Evolutionary conservation across 2,888 invertebrate species (phyloP).

Genomic region (Agriopis marginaria): DNA sequence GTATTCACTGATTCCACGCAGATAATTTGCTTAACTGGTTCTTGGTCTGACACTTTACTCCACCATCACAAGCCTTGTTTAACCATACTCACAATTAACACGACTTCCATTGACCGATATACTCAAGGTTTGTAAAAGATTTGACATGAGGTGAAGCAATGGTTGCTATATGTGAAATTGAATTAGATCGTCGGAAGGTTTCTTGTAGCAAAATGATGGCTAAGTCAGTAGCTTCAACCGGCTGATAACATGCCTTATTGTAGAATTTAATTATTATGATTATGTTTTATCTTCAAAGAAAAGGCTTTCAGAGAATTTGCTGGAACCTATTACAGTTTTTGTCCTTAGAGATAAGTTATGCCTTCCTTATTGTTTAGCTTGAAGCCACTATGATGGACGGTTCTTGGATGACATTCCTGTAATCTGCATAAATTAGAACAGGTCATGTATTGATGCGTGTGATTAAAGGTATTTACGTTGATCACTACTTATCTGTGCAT

Average conservation of each 20-base stretch:
- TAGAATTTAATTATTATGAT: slow-evolving; percentile 79
- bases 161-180: slow-evolving; percentile 5
- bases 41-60: slow-evolving; percentile 67
- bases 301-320: slow-evolving; percentile 50
- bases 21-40: slow-evolving; percentile 84
- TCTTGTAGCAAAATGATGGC: slow-evolving; percentile 30
- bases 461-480: background rate
- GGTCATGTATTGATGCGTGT: slow-evolving; percentile 2
- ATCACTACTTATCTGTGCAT: too few relatives aligned
- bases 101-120: slow-evolving; percentile 10
- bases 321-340: slow-evolving; percentile 49
- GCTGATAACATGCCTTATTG: slow-evolving; percentile 71
- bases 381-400: slow-evolving; percentile 11
- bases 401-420: slow-evolving; percentile 3
- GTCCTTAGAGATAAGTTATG: slow-evolving; percentile 25
- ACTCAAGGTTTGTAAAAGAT: too few relatives aligned
- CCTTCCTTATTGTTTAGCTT: slow-evolving; percentile 36
- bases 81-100: background rate
- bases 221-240: slow-evolving; percentile 68
- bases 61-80: slow-evolving; percentile 33
- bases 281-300: slow-evolving; percentile 71
- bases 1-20: slow-evolving; percentile 75
- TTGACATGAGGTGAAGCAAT: background rate
- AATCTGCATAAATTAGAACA: slow-evolving; percentile 1
- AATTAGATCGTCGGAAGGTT: background rate